A percentile compares a stretch with the other conserved stretches of the same genome.
phyloP scores from a whole-genome alignment of 1,140 invertebrate species.

The Drosophila nasuta region DNA sequence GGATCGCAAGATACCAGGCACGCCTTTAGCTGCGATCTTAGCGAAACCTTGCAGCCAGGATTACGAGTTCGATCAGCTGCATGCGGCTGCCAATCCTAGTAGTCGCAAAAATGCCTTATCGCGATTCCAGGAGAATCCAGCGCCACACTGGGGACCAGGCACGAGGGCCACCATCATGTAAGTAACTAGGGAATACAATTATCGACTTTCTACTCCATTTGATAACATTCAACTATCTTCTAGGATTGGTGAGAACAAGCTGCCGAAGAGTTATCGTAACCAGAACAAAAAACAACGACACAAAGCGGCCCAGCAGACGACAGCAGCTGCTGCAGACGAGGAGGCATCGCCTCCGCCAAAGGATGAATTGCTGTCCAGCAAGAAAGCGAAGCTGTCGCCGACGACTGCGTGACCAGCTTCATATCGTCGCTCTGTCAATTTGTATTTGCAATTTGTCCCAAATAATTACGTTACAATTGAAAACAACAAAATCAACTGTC shows the following conservation, averaged over 20 bases:
- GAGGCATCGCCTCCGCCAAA: background rate
- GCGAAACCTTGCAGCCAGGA: slow-evolving; percentile 85
- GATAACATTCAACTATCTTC: slow-evolving; percentile 21
- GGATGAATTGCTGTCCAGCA: slow-evolving; percentile 29
- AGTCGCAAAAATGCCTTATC: slow-evolving; percentile 90
- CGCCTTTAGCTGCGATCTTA: slow-evolving; percentile 87
- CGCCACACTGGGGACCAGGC: slow-evolving; percentile 95
- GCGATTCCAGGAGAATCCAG: slow-evolving; percentile 95
- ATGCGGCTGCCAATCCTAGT: slow-evolving; percentile 91
- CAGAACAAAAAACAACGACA: slow-evolving; percentile 86
- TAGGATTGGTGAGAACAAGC: slow-evolving; percentile 87
- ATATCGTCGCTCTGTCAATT: slow-evolving; percentile 44
- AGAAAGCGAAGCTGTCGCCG: slow-evolving; percentile 53
- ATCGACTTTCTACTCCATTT: too few species aligned
- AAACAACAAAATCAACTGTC: slow-evolving; percentile 16
- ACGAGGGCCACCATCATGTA: slow-evolving; percentile 89
- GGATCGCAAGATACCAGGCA: slow-evolving; percentile 86
- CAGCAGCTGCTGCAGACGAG: background rate
- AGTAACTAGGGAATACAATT: slow-evolving; percentile 57
- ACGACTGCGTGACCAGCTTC: slow-evolving; percentile 45
- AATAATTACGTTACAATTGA: slow-evolving; percentile 42
- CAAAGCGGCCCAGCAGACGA: slow-evolving; percentile 40
- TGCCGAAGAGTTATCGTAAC: slow-evolving; percentile 87
- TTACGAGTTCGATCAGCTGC: slow-evolving; percentile 88
- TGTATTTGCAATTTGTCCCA: slow-evolving; percentile 50